These are phyloP conservation scores for Volucella inanis DNA, from an alignment of 2,888 invertebrate species.

Conservation along the genomic window DNA sequence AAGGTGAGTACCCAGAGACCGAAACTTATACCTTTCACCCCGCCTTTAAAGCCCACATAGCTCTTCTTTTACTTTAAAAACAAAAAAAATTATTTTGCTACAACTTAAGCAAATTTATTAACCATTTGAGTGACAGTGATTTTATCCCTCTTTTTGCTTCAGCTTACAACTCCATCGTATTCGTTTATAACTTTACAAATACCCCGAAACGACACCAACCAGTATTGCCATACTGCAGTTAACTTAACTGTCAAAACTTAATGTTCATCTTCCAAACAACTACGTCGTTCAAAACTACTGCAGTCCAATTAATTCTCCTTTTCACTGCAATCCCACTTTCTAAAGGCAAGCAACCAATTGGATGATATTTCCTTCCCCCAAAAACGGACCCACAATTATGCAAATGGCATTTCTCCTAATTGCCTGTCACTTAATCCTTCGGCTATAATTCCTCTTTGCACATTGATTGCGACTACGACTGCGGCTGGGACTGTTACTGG, in stretches of 20 bases:
- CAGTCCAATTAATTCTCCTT: background rate
- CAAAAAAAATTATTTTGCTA: too few relatives aligned
- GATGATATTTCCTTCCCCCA: slow-evolving; percentile 2
- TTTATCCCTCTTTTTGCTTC: too few relatives aligned
- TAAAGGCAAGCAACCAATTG: slow-evolving; percentile 17
- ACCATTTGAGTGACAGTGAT: too few relatives aligned
- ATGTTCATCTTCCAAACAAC: background rate
- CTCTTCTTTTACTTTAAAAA: too few relatives aligned
- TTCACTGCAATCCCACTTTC: background rate
- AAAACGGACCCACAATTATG: slow-evolving; percentile 37
- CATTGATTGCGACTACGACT: background rate
- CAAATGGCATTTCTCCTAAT: slow-evolving; percentile 50
- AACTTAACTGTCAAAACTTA: background rate
- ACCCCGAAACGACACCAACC: background rate
- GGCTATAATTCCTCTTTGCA: slow-evolving; percentile 14
- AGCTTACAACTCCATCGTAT: too few relatives aligned
- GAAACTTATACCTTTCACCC: too few relatives aligned
- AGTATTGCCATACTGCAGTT: background rate
- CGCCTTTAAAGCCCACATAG: too few relatives aligned
- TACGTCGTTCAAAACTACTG: background rate
- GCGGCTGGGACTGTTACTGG: background rate
- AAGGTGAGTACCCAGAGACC: too few relatives aligned
- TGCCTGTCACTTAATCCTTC: slow-evolving; percentile 54
- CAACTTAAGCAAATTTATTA: too few relatives aligned
- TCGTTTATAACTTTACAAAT: background rate